Percentiles rank a stretch among this genome's conserved stretches.
Conservation (phyloP, 2,113 vertebrate genomes). For the Crocuta crocuta region DNA sequence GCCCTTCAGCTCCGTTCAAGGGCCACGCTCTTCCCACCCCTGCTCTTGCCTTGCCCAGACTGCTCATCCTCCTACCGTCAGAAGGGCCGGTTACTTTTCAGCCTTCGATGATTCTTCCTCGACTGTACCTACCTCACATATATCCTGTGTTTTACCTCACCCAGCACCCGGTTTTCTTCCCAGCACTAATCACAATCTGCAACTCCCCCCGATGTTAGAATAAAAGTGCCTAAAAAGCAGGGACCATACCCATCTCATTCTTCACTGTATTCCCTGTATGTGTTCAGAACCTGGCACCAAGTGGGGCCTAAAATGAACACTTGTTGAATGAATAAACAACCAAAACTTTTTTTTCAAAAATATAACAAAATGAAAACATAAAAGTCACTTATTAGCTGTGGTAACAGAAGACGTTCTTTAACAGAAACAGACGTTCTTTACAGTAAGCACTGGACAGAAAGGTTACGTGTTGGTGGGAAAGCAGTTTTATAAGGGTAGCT, state of each 20-base stretch:
- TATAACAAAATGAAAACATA: background rate
- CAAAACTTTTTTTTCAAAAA: background rate
- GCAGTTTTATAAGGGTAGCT: background rate
- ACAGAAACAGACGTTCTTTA: background rate
- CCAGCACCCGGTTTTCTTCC: background rate
- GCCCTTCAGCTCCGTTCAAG: background rate
- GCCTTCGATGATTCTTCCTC: background rate
- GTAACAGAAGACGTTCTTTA: background rate
- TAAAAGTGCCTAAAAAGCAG: background rate
- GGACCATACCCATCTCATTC: background rate
- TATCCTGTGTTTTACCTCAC: background rate
- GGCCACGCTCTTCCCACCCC: background rate
- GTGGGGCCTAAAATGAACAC: background rate
- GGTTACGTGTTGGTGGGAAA: background rate
- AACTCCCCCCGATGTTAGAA: background rate
- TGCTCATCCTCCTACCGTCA: background rate
- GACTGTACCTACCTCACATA: background rate
- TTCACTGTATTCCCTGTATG: background rate
- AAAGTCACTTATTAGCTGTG: background rate
- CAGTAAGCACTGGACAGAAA: background rate
- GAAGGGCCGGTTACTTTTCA: background rate
- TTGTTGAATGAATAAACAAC: background rate
- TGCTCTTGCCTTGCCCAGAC: background rate
- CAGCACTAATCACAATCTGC: background rate
- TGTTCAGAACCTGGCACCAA: background rate